Evolutionary conservation across 2,888 invertebrate genomes (phyloP), one percentile per base, ranked within the genome.

Genomic region (Reticulitermes lucifugus): DNA sequence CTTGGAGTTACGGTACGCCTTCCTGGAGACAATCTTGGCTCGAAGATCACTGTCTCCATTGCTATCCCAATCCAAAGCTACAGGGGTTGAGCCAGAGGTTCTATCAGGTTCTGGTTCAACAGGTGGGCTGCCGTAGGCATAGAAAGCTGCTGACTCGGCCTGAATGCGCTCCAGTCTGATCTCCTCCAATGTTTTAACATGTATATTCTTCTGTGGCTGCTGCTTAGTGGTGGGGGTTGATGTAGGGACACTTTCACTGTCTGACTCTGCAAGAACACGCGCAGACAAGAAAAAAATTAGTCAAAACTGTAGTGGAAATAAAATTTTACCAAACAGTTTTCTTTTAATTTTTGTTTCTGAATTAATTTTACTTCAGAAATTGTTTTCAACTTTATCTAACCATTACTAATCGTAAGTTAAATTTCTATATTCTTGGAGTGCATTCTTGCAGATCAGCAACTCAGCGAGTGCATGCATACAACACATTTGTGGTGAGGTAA

Each of bases 241-340:
- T 60, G 94, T 93, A 46, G 94, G 93, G 88, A 92, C 93, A 90
- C 95, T 95, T 92, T 95, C 95, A 91, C 93, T 94, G 93, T 95
- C 95, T 89, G 95, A 95, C 91, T 95, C 95, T 95, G 94, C 93
- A 95, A 95, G 93, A 92, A 95, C 93, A 94, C 93, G 85, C 86
- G 84, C 83, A 86, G 65, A 85, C 83, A 86, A 77, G 86, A 85
- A 79, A 84, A 70, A 10, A 65, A 84, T 86, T 84, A 85, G 86
- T 84, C 84, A 83, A 85, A 86, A 83, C 22, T 65, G 51, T 55
- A 80, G 51, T 71, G n/a, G 51, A 73, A 83, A 70, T 81, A 84
- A 82, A 75, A 75, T 73, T 55, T 59, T 83, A 51, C 41, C 81
- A 75, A 73, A 75, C 46, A 10, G 41, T 41, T 35, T n/a, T 65